Conservation (phyloP, 2,888 invertebrate genomes). For the Noctua fimbriata region DNA sequence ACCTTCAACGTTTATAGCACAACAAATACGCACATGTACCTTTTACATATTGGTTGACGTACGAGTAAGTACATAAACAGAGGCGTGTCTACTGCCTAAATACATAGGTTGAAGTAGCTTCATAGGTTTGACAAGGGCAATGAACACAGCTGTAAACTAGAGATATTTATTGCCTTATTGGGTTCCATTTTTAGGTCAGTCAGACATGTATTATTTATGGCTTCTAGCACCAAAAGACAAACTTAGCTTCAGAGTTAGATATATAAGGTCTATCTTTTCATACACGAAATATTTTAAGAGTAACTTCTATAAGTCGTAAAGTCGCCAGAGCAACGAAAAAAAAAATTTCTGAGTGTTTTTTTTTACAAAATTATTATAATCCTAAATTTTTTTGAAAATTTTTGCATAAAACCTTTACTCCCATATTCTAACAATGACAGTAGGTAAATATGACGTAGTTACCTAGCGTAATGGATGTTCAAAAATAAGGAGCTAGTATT, state of each 20-base stretch:
- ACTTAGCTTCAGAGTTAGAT: background rate
- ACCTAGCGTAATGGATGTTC: too few species aligned
- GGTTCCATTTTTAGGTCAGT: conserved; percentile 6
- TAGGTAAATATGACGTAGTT: too few species aligned
- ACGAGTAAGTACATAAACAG: background rate
- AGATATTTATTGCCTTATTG: conserved; percentile 9
- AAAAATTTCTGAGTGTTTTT: too few species aligned
- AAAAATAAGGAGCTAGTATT: too few species aligned
- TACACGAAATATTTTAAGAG: too few species aligned
- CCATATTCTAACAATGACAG: too few species aligned
- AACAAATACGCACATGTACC: conserved; percentile 5
- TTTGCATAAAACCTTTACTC: too few species aligned
- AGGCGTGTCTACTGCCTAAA: background rate
- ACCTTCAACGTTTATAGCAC: background rate
- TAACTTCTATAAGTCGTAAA: too few species aligned
- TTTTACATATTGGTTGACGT: background rate
- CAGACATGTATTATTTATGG: conserved; percentile 10
- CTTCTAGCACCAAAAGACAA: background rate
- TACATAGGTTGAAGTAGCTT: background rate
- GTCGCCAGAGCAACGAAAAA: too few species aligned
- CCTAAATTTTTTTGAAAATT: too few species aligned
- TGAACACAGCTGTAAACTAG: background rate
- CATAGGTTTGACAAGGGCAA: conserved; percentile 10
- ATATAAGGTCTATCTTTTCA: too few species aligned
- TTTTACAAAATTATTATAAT: too few species aligned